phyloP scores from a whole-genome alignment of 2,888 invertebrate genomes.

The Limnephilus auricula region DNA sequence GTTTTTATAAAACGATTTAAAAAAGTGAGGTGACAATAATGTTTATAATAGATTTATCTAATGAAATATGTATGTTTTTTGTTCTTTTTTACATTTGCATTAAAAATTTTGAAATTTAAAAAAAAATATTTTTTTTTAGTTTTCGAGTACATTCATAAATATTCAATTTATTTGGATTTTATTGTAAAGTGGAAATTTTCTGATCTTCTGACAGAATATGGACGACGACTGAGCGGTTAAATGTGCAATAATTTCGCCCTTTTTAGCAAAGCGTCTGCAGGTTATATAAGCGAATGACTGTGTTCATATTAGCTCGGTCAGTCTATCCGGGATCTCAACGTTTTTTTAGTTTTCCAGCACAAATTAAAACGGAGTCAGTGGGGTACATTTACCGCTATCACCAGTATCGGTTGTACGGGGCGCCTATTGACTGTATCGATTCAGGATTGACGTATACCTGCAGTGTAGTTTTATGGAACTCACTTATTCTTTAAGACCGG shows the following conservation, averaged over 20 bases:
- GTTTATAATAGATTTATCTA: too few species aligned
- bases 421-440: neutral
- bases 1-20: too few species aligned
- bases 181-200: too few species aligned
- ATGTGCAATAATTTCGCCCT: neutral
- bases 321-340: constrained; percentile 9
- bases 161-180: too few species aligned
- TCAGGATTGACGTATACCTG: neutral
- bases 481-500: neutral
- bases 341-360: constrained; percentile 9
- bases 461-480: neutral
- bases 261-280: neutral
- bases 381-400: constrained; percentile 24
- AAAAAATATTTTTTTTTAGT: too few species aligned
- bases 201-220: too few species aligned
- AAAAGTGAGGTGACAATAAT: too few species aligned
- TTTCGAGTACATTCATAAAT: too few species aligned
- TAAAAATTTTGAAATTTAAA: too few species aligned
- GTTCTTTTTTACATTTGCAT: too few species aligned
- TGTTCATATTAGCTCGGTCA: neutral
- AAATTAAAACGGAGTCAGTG: constrained; percentile 31
- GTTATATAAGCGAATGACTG: neutral
- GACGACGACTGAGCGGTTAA: too few species aligned
- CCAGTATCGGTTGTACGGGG: neutral
- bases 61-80: too few species aligned